These are phyloP conservation scores for Hucho hucho DNA, from an alignment of 2,113 vertebrate species.

Conservation along the genomic window DNA sequence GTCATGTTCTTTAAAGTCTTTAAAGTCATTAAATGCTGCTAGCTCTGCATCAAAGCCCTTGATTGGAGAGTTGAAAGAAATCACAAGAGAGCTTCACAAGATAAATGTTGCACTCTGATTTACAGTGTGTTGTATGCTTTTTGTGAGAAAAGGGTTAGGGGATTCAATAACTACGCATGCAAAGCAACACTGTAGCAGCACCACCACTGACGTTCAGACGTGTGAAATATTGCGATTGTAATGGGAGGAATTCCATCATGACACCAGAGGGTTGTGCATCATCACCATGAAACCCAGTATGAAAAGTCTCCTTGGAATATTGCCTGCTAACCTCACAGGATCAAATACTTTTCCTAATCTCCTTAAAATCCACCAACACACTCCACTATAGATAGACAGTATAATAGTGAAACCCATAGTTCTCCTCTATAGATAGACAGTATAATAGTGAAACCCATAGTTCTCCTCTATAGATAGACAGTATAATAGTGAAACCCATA, in stretches of 20 bases:
- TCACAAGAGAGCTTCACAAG: background rate
- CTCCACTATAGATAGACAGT: background rate
- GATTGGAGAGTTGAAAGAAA: background rate
- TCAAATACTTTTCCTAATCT: too few species aligned
- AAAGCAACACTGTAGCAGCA: background rate
- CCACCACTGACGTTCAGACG: background rate
- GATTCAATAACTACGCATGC: background rate
- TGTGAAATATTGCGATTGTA: background rate
- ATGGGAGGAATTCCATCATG: background rate
- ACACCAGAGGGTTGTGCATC: background rate
- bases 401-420: too few species aligned
- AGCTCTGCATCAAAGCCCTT: constrained; percentile 4
- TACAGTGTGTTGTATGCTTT: background rate
- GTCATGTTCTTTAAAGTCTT: constrained; percentile 6
- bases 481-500: background rate
- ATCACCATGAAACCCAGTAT: constrained; percentile 7
- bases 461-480: too few species aligned
- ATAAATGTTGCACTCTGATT: background rate
- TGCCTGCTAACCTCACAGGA: background rate
- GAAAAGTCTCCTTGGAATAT: background rate
- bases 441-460: background rate
- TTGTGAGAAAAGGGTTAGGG: background rate
- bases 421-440: too few species aligned
- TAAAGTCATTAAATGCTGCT: constrained; percentile 8
- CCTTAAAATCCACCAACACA: background rate